phyloP scores from a whole-genome alignment of 2,113 vertebrate species.

The Rhombomys opimus region DNA sequence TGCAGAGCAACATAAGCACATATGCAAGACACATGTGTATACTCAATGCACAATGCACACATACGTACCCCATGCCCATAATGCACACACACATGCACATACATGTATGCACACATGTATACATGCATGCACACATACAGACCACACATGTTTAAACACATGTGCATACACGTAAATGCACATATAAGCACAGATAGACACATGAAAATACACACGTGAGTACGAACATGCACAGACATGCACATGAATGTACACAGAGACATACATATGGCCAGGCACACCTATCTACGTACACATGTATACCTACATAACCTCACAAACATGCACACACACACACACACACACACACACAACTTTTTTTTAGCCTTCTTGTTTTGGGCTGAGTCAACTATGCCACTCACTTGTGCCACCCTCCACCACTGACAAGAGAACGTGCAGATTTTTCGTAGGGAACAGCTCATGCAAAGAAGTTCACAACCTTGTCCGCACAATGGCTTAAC shows the following conservation, averaged over 20 bases:
- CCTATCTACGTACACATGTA: background rate
- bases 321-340: background rate
- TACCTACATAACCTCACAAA: background rate
- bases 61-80: background rate
- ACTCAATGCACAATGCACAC: background rate
- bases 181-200: background rate
- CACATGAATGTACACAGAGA: background rate
- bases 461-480: background rate
- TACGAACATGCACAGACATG: rapidly evolving
- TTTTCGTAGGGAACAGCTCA: background rate
- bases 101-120: background rate
- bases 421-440: background rate
- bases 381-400: background rate
- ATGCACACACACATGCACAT: background rate
- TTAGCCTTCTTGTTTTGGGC: background rate
- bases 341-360: background rate
- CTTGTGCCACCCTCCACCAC: background rate
- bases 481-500: background rate
- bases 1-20: background rate
- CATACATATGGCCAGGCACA: background rate
- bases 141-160: background rate
- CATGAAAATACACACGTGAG: background rate
- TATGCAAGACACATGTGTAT: too few species aligned
- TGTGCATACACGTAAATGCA: too few species aligned
- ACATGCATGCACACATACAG: background rate